Evolutionary conservation across 2,888 invertebrate genomes (phyloP).

Genomic region (Lucinisca nassula): DNA sequence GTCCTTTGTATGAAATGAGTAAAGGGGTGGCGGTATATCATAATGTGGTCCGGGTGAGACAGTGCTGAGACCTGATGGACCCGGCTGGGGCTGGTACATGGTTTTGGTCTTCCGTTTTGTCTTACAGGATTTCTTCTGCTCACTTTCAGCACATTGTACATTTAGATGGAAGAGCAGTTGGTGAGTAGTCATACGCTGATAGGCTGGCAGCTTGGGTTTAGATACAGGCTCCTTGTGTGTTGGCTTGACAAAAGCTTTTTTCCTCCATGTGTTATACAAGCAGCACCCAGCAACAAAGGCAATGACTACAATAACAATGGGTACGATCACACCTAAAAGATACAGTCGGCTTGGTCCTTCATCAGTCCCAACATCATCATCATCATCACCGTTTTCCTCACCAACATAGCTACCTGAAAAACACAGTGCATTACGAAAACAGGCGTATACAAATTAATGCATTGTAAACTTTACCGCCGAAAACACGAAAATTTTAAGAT

Average conservation of each 20-base stretch:
- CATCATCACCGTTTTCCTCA: too few relatives aligned
- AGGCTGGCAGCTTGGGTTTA: neutral
- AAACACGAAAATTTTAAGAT: too few relatives aligned
- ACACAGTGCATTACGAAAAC: too few relatives aligned
- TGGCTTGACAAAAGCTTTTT: too few relatives aligned
- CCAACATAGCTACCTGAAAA: too few relatives aligned
- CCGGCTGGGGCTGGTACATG: neutral
- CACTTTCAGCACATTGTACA: neutral
- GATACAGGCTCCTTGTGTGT: too few relatives aligned
- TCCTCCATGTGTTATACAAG: neutral
- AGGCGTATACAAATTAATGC: too few relatives aligned
- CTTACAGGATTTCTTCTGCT: neutral
- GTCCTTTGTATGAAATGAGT: neutral
- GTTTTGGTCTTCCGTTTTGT: neutral
- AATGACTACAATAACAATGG: neutral
- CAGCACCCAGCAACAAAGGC: neutral
- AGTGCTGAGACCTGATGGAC: neutral
- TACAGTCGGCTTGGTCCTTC: too few relatives aligned
- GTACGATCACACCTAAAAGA: neutral
- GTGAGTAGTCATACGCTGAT: neutral
- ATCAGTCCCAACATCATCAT: too few relatives aligned
- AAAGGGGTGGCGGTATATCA: neutral
- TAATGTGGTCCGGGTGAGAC: neutral
- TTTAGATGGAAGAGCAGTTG: neutral
- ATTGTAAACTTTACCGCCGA: too few relatives aligned